These are phyloP conservation scores for Ahaetulla prasina DNA, from an alignment of 2,113 vertebrate genomes.

Conservation along the genomic window DNA sequence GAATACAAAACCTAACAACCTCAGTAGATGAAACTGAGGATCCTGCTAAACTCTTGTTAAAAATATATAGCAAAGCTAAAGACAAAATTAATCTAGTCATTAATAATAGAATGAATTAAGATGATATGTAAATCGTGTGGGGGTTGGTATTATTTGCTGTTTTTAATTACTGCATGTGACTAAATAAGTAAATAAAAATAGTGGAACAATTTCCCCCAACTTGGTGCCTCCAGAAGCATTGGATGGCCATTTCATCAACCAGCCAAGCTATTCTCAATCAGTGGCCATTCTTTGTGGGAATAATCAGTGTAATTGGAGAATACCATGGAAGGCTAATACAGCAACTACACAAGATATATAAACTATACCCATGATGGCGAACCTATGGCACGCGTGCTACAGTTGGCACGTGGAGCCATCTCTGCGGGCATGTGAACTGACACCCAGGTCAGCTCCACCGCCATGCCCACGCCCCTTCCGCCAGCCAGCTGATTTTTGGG, in stretches of 20 bases:
- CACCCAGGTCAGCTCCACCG: too few species aligned
- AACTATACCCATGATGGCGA: background rate
- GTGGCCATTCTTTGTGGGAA: too few species aligned
- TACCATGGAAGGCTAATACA: background rate
- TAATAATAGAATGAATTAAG: background rate
- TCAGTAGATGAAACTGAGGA: background rate
- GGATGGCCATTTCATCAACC: background rate
- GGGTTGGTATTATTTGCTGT: background rate
- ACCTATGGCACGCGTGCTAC: too few species aligned
- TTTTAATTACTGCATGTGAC: background rate
- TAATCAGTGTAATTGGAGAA: background rate
- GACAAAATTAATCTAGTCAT: background rate
- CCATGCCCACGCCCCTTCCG: too few species aligned
- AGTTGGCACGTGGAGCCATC: too few species aligned
- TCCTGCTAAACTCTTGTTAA: background rate
- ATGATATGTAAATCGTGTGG: background rate
- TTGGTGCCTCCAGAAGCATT: background rate
- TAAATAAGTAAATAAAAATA: background rate
- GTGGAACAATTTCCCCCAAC: background rate
- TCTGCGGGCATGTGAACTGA: too few species aligned
- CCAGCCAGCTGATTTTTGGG: too few species aligned
- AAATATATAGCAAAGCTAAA: slow-evolving; percentile 12
- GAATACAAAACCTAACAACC: background rate
- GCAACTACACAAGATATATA: background rate
- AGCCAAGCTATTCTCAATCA: background rate